Conservation (phyloP, 2,888 invertebrate genomes). For the Diarsia dahlii region DNA sequence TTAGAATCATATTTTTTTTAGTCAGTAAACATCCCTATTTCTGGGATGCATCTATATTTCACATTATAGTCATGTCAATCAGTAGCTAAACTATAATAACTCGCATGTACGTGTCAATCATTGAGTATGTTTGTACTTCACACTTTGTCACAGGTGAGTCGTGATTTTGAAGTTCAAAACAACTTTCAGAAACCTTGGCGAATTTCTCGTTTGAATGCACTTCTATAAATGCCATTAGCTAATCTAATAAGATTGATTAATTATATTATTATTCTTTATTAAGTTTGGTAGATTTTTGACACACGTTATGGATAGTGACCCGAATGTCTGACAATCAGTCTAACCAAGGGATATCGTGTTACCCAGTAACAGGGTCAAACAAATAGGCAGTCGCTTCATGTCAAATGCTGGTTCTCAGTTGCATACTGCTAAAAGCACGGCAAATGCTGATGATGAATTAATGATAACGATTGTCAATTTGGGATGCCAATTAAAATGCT, state of each 20-base stretch:
- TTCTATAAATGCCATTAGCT: constrained; percentile 36
- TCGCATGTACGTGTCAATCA: neutral
- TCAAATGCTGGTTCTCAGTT: neutral
- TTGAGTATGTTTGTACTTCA: constrained; percentile 4
- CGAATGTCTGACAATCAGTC: neutral
- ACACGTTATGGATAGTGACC: neutral
- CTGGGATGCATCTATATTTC: neutral
- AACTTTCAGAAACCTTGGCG: constrained; percentile 62
- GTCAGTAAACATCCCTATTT: too few species aligned
- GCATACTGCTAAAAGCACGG: neutral
- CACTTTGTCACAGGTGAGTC: constrained; percentile 12
- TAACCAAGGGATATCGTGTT: neutral
- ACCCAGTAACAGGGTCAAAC: neutral
- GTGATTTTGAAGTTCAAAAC: constrained; percentile 49
- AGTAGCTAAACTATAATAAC: neutral
- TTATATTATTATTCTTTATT: neutral
- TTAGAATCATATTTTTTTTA: too few species aligned
- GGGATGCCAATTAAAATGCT: neutral
- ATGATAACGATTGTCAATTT: neutral
- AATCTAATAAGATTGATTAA: neutral
- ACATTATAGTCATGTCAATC: neutral
- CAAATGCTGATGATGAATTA: neutral
- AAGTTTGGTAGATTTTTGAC: neutral
- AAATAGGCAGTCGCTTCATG: neutral
- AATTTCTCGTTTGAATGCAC: constrained; percentile 13